Conservation (phyloP, 2,113 vertebrate species). For the Diadophis punctatus region DNA sequence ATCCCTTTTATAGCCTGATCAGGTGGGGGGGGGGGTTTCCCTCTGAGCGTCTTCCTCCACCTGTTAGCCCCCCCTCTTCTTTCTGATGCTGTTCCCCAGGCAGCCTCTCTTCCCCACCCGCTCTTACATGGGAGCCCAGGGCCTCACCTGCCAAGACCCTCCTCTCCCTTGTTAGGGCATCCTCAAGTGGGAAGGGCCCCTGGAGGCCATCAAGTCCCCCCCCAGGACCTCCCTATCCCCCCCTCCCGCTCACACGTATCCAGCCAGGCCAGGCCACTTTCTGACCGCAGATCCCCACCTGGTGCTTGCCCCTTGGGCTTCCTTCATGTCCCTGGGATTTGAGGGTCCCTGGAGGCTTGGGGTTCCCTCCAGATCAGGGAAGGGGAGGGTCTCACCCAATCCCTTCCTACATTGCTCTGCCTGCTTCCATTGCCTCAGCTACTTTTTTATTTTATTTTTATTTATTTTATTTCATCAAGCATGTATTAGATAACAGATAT, state of each 20-base stretch:
- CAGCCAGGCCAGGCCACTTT: background rate
- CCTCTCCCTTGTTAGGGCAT: background rate
- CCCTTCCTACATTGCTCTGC: background rate
- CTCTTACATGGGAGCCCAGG: background rate
- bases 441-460: background rate
- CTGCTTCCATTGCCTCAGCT: background rate
- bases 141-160: no score
- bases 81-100: no score
- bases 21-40: background rate
- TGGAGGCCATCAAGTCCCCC: background rate
- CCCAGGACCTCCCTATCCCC: background rate
- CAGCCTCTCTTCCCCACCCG: background rate
- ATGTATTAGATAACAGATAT: no score
- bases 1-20: background rate
- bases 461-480: no score
- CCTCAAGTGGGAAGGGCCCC: background rate
- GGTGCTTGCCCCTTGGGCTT: background rate
- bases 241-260: rapidly evolving
- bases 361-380: background rate
- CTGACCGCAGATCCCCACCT: background rate
- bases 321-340: background rate
- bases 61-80: background rate
- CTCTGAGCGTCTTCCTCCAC: background rate
- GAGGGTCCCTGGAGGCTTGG: no score
- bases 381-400: background rate